Evolutionary conservation across 2,113 vertebrate genomes (phyloP).

Genomic region (Atrichornis clamosus): DNA sequence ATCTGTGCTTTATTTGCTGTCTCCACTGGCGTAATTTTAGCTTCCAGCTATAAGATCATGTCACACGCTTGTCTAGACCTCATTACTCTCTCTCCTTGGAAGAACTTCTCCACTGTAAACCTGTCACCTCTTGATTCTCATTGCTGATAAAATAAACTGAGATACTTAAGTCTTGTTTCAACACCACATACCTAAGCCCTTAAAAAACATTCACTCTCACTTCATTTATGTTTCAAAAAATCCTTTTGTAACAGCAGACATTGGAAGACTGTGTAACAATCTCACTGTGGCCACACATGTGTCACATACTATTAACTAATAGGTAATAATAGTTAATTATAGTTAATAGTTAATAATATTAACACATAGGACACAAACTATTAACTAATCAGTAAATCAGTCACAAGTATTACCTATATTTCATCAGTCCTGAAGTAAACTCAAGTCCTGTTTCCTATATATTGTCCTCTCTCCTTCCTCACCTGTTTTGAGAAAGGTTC

Average conservation of each 20-base stretch:
- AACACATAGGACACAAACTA: background rate
- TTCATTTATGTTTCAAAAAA: background rate
- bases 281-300: background rate
- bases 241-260: background rate
- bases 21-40: constrained; percentile 14
- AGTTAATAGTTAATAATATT: background rate
- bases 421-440: background rate
- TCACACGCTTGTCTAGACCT: background rate
- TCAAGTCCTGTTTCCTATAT: background rate
- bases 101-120: background rate
- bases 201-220: background rate
- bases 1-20: background rate
- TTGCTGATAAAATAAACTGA: constrained; percentile 30
- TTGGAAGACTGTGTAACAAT: background rate
- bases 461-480: background rate
- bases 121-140: constrained; percentile 32
- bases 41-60: constrained; percentile 13
- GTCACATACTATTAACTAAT: background rate
- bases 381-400: background rate
- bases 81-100: constrained; percentile 25
- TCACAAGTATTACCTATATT: background rate
- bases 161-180: background rate
- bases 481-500: background rate
- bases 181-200: background rate
- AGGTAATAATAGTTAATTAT: background rate